A percentile compares a stretch with the other conserved stretches of the same genome.
These are phyloP conservation scores for Psittacula derbiana DNA, from an alignment of 2,797 vertebrate species.

Conservation along the genomic window DNA sequence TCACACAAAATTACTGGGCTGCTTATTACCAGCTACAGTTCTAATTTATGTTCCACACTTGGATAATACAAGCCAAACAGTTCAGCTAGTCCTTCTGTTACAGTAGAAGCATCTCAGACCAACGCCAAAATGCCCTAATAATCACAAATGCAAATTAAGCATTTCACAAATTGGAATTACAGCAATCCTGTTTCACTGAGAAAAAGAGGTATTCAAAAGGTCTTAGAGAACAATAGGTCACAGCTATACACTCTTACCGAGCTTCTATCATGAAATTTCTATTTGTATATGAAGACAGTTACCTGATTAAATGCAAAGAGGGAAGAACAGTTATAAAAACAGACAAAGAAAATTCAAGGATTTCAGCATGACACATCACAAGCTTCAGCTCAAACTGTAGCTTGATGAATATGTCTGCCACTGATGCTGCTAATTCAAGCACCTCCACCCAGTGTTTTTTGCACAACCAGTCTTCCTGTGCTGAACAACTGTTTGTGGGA, in stretches of 20 bases:
- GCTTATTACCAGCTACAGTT: not conserved
- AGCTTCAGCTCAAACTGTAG: not conserved
- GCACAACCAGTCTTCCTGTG: not conserved
- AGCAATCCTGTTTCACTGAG: not conserved
- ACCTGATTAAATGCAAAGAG: not conserved
- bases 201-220: not conserved
- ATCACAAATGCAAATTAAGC: not conserved
- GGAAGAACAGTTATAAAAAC: not conserved
- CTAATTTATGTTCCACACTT: slow-evolving; percentile 4
- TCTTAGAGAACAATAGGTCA: not conserved
- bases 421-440: not conserved
- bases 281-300: not conserved
- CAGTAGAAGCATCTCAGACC: not conserved
- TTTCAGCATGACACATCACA: not conserved
- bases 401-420: not conserved
- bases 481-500: not conserved
- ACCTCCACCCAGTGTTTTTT: not conserved
- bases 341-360: not conserved
- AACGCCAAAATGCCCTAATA: not conserved
- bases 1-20: slow-evolving; percentile 3
- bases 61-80: slow-evolving; percentile 8
- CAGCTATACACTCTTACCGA: not conserved
- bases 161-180: not conserved
- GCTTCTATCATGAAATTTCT: not conserved
- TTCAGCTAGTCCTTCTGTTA: not conserved